Evolutionary conservation across 1,140 invertebrate species (phyloP), one percentile per base, ranked within the genome.

Genomic region (Cotesia vestalis): DNA sequence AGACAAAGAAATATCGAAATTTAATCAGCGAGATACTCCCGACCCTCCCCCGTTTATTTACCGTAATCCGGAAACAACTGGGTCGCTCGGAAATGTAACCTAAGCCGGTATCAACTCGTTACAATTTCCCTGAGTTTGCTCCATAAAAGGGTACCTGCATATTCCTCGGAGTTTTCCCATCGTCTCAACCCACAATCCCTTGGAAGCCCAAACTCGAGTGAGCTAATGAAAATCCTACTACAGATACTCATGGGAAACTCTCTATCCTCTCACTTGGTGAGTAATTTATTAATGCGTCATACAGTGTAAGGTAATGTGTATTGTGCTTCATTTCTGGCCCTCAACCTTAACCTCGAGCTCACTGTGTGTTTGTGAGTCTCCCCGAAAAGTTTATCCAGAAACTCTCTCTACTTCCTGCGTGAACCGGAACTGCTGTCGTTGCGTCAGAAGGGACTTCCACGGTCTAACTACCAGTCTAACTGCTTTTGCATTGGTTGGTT

Each of bases 331-430:
- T 2, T 27, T 27, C 1, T 27, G 27, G 27, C 27, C 27, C 27
- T 27, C 27, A 27, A 27, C 27, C 1, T 2, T 27, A 27, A 27
- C 27, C 27, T 27, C 27, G 1, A 27, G 27, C 27, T 27, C 3
- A 27, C 27, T 46, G 0, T 8, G 51, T 12, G 27, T 11, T 17
- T 36, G 34, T n/a, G 40, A 55, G 51, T 67, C n/a, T n/a, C 4
- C 53, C 51, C 66, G 66, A 67, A 67, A 67, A 67, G 66, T 67
- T 67, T 67, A 40, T 67, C 51, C 52, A 9, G 66, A 67, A 67
- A 67, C 66, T 67, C 40, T 40, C 64, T 67, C 66, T 51, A 67
- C 66, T 67, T 67, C 66, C 66, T 67, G 66, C 66, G 66, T 53
- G 51, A 67, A 67, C 66, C 66, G 66, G 66, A 67, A 67, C 66